phyloP scores from a whole-genome alignment of 2,797 vertebrate genomes.

The Sebastes hopkinsi region DNA sequence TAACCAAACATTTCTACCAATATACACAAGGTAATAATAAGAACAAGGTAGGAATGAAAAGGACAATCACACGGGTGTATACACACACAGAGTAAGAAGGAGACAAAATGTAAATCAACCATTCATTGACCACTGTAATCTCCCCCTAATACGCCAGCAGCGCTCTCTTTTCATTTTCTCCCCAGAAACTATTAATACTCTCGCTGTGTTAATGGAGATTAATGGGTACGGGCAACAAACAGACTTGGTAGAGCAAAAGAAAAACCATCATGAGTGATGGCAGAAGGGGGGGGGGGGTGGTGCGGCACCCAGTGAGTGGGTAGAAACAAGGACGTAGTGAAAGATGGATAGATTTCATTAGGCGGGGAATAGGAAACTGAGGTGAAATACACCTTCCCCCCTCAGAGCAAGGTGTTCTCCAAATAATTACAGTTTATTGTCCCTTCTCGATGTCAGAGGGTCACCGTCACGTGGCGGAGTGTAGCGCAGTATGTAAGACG shows the following conservation, averaged over 20 bases:
- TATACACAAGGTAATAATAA: not conserved
- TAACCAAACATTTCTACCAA: not conserved
- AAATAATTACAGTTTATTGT: conserved; percentile 39
- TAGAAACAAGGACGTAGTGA: conserved; percentile 62
- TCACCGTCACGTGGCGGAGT: not conserved
- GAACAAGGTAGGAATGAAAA: not conserved
- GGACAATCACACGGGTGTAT: not conserved
- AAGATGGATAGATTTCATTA: conserved; percentile 77
- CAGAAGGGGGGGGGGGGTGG: conserved; percentile 1
- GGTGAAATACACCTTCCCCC: conserved; percentile 60
- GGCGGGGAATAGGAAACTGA: conserved; percentile 38
- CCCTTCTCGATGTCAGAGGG: not conserved
- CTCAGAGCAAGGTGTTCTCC: conserved; percentile 53
- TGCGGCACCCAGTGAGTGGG: conserved; percentile 5
- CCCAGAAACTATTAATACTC: conserved; percentile 72
- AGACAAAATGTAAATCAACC: conserved; percentile 30
- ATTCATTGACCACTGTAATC: conserved; percentile 39
- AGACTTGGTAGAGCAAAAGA: conserved; percentile 43
- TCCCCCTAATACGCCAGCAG: conserved; percentile 44
- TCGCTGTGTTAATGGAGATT: conserved; percentile 75
- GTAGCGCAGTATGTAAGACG: not conserved
- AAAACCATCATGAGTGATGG: conserved; percentile 45
- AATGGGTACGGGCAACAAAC: conserved; percentile 66
- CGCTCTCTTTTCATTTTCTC: conserved; percentile 52
- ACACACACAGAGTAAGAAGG: not conserved